phyloP scores from a whole-genome alignment of 1,140 invertebrate species.

The Platyscapa corneri region DNA sequence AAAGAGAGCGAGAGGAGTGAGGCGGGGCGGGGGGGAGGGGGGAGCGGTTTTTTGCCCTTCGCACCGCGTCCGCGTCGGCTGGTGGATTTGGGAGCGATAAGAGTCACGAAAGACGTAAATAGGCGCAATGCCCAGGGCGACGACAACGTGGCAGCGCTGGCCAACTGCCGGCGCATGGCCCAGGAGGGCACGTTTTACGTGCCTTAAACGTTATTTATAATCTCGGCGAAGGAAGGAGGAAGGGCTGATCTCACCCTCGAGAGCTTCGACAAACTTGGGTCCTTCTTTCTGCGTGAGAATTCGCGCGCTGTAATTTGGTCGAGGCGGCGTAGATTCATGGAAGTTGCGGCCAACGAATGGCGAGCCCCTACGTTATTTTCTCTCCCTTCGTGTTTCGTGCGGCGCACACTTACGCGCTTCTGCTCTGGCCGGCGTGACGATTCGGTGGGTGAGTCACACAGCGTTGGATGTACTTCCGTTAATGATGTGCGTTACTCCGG shows the following conservation, averaged over 20 bases:
- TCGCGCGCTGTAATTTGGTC: neutral
- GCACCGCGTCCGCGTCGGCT: neutral
- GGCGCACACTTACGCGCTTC: neutral
- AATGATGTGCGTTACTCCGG: neutral
- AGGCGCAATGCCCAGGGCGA: slow-evolving; percentile 13
- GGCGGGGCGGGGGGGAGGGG: neutral
- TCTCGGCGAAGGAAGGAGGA: neutral
- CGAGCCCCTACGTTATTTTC: neutral
- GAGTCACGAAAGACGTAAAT: slow-evolving; percentile 42
- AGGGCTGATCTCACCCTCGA: slow-evolving; percentile 12
- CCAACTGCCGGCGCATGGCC: neutral
- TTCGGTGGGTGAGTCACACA: neutral
- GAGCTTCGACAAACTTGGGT: neutral
- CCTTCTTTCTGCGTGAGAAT: slow-evolving; percentile 18
- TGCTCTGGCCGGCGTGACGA: neutral
- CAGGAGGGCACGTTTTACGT: slow-evolving; percentile 26
- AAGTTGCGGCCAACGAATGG: neutral
- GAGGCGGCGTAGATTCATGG: neutral
- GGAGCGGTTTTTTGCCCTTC: neutral
- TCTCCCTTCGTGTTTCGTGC: neutral
- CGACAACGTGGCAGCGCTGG: neutral
- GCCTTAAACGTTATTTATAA: slow-evolving; percentile 44
- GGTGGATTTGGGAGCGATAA: slow-evolving; percentile 27
- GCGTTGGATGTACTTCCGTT: neutral
- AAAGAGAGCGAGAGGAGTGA: no score